These are phyloP conservation scores for Caerostris darwini DNA, from an alignment of 1,140 invertebrate species.

Conservation along the genomic window DNA sequence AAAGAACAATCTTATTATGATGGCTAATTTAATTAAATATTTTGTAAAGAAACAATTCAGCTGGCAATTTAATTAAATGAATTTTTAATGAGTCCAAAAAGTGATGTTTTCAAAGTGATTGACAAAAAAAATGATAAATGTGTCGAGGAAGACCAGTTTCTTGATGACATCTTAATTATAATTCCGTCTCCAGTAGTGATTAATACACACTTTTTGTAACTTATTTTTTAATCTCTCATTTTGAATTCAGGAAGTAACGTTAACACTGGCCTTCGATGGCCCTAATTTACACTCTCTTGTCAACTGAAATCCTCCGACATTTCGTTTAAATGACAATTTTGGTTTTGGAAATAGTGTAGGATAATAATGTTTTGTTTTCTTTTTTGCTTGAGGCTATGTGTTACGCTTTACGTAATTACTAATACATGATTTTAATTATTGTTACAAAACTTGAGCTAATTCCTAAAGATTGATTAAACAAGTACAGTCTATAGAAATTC, in stretches of 20 bases:
- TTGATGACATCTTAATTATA: neutral
- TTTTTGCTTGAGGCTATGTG: neutral
- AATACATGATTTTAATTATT: too few species aligned
- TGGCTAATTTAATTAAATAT: too few species aligned
- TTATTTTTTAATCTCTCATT: neutral
- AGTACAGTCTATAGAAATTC: too few species aligned
- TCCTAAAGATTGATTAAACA: too few species aligned
- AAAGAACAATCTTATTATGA: too few species aligned
- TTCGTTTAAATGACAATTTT: slow-evolving; percentile 4
- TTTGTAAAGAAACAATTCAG: neutral
- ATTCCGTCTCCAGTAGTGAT: neutral
- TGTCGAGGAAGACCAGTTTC: neutral
- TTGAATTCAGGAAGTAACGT: neutral
- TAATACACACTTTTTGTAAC: neutral
- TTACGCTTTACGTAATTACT: too few species aligned
- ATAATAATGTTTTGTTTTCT: neutral
- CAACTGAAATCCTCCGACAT: neutral
- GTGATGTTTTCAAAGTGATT: neutral
- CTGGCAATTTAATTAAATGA: neutral
- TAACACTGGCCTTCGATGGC: neutral
- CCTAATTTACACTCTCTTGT: neutral
- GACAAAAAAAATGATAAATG: neutral
- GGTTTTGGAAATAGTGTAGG: neutral
- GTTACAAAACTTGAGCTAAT: too few species aligned
- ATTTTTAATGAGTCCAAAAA: neutral